Percentiles rank a stretch among this genome's conserved stretches.
Evolutionary conservation across 2,797 vertebrate species (phyloP).

Genomic region (Chelmon rostratus): DNA sequence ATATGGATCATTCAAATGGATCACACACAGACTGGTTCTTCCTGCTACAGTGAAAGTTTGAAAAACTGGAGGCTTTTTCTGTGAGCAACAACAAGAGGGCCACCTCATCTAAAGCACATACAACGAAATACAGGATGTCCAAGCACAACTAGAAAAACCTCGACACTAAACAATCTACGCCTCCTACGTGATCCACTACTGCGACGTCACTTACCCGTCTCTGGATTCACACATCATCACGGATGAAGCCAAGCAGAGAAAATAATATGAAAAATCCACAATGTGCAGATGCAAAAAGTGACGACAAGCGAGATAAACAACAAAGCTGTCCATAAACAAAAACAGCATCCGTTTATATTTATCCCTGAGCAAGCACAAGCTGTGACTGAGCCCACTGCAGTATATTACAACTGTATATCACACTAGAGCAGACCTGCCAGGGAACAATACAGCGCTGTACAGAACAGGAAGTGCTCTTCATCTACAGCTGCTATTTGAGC

Average conservation of each 20-base stretch:
- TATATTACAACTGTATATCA: conserved; percentile 67
- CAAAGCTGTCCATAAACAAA: conserved; percentile 39
- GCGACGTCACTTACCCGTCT: conserved; percentile 70
- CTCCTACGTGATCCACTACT: conserved; percentile 10
- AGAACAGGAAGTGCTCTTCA: conserved; percentile 61
- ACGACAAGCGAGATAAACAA: conserved; percentile 50
- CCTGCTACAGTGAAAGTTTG: conserved; percentile 1
- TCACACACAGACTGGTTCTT: neutral
- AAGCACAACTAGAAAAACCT: neutral
- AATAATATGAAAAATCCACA: conserved; percentile 55
- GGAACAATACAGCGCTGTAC: conserved; percentile 72
- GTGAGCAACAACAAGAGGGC: neutral
- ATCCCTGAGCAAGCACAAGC: conserved; percentile 56
- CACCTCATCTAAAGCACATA: conserved; percentile 33
- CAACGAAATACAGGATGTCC: conserved; percentile 15
- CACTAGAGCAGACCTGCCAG: conserved; percentile 50
- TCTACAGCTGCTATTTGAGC: conserved; percentile 64
- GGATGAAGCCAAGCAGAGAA: conserved; percentile 64
- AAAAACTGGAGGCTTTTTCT: neutral
- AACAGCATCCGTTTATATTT: conserved; percentile 54
- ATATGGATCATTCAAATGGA: conserved; percentile 7
- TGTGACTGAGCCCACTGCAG: conserved; percentile 53
- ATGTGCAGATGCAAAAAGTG: conserved; percentile 30
- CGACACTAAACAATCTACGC: conserved; percentile 4
- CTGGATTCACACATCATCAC: conserved; percentile 66